These are phyloP conservation scores for Phainopepla nitens DNA, from an alignment of 2,113 vertebrate genomes.

Conservation along the genomic window DNA sequence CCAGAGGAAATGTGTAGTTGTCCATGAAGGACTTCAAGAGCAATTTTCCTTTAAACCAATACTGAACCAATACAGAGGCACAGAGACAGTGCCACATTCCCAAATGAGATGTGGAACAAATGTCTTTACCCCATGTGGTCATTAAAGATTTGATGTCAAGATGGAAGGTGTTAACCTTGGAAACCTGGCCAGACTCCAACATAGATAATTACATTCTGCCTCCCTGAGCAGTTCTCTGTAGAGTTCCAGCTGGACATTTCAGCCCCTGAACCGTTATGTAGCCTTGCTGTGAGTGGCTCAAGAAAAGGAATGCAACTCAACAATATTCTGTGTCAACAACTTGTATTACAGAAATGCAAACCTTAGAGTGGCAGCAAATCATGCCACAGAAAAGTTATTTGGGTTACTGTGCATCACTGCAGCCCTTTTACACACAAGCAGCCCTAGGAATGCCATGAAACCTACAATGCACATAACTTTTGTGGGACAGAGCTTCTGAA, in stretches of 20 bases:
- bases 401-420: neutral
- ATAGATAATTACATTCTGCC: slow-evolving; percentile 4
- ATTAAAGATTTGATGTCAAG: slow-evolving; percentile 30
- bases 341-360: neutral
- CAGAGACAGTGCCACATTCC: neutral
- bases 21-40: neutral
- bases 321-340: neutral
- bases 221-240: neutral
- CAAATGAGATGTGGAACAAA: slow-evolving; percentile 5
- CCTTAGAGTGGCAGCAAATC: neutral
- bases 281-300: neutral
- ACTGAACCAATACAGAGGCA: neutral
- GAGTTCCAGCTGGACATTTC: slow-evolving; percentile 37
- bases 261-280: neutral
- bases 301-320: neutral
- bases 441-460: neutral
- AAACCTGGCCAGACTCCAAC: neutral
- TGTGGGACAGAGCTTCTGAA: neutral
- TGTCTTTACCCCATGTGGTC: slow-evolving; percentile 15
- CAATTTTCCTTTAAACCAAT: neutral
- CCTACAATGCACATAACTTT: neutral
- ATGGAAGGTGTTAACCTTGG: slow-evolving; percentile 39
- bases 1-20: neutral
- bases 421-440: neutral
- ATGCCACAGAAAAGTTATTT: neutral